Base-by-base conservation (phyloP, 2,113 vertebrate genomes). In the Mormyrus iriodes region DNA sequence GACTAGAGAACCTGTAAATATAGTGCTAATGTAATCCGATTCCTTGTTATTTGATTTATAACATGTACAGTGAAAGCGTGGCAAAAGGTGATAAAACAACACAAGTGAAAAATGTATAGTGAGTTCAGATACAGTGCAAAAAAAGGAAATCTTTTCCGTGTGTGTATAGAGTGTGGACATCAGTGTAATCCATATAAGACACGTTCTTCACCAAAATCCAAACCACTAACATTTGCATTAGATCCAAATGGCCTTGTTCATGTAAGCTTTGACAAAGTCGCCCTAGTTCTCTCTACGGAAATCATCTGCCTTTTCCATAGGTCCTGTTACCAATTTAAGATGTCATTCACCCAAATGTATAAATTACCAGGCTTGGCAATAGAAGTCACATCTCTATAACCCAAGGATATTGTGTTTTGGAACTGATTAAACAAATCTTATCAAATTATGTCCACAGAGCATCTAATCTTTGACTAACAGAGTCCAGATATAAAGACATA, bases 151-250 rank as follows among this genome's bases (percentile, higher is more conserved):
- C 51, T 53, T 19, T 86, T 86, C 85, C 85, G 27, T 19, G 49
- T 9, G 15, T 35, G 51, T 86, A 5, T 21, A 85, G 85, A 15
- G 85, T 55, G 85, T 53, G 51, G 85, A 86, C 85, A 86, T 51
- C n/a, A 35, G 51, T 55, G 13, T 39, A 86, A 86, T 86, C 31
- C 48, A 55, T 55, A 35, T 53, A 53, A 42, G 51, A 53, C 85
- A 39, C 85, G 21, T 84, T 84, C 51, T 86, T 55, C 24, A 31
- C 6, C n/a, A 39, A 53, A 52, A 35, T 53, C 85, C 31, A 86
- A 86, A 86, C 85, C 85, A 55, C 85, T 35, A 53, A 53, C 51
- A 86, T 53, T 86, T 86, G 85, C 49, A 86, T 51, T 53, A 17
- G 27, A 53, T 86, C 39, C 85, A 86, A 55, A 53, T 39, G 27